Conservation (phyloP, 2,888 invertebrate species). For the Metallyticus violacea region DNA sequence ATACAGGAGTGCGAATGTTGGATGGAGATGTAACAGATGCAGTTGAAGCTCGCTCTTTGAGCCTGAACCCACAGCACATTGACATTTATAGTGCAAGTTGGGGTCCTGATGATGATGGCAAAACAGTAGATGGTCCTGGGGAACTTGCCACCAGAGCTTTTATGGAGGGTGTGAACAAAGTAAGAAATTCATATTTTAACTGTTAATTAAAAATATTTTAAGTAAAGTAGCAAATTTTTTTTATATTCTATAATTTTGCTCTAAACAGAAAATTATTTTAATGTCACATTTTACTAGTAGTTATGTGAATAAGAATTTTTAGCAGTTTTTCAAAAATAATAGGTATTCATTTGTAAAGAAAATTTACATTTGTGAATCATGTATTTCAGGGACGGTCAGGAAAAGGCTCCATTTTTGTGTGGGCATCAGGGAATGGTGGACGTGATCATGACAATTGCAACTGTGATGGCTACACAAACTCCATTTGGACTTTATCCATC, state of each 20-base stretch:
- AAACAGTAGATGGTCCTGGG: conserved; percentile 97
- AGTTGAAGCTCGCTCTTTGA: conserved; percentile 92
- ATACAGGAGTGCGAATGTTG: conserved; percentile 89
- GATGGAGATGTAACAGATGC: conserved; percentile 99
- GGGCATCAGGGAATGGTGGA: conserved; percentile 99
- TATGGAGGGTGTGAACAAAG: conserved; percentile 91
- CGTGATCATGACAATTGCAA: conserved; percentile 96
- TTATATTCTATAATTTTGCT: too few relatives aligned
- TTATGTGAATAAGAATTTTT: too few relatives aligned
- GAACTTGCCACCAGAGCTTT: conserved; percentile 93
- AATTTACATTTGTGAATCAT: neutral
- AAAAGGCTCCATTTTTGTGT: conserved; percentile 96
- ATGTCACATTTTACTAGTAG: too few relatives aligned
- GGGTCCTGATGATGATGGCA: conserved; percentile 98
- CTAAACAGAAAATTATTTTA: too few relatives aligned
- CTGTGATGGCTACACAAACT: conserved; percentile 99
- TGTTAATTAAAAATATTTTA: too few relatives aligned
- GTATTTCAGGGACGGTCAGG: conserved; percentile 76
- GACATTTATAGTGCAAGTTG: conserved; percentile 98
- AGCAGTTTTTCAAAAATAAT: neutral
- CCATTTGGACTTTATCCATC: conserved; percentile 97
- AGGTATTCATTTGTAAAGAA: neutral
- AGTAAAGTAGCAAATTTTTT: too few relatives aligned
- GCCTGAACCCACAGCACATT: conserved; percentile 93
- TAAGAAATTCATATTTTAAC: conserved; percentile 43